Evolutionary conservation across 2,113 vertebrate genomes (phyloP), one percentile per base, ranked within the genome.

Genomic region (Puma concolor): DNA sequence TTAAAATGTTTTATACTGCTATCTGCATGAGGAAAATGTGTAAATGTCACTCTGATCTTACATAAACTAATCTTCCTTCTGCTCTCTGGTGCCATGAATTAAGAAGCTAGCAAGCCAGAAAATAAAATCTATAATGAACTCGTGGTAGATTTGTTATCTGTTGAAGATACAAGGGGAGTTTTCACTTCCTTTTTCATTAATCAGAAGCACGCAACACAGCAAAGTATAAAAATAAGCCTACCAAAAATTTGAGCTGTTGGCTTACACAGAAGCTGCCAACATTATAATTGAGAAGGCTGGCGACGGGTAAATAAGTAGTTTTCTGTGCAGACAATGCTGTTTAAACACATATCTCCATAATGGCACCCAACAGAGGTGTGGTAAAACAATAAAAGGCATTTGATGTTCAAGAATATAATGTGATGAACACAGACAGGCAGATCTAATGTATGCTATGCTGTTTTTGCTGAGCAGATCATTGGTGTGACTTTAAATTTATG

Each of bases 121-220:
- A 98, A 97, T 94, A 88, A 95, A 95, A 97, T 97, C 95, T 89
- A 17, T 72, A 96, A 93, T 96, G 88, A 95, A 95, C 79, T 87
- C 25, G 54, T 88, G 69, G 72, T 82, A 83, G 90, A 80, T 92
- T 23, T 83, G 54, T 96, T 93, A 82, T 95, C 71, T 96, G 27
- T 94, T 60, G 83, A 88, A 77, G 88, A 97, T 85, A 91, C 4
- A 23, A 12, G 21, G 10, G 36, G 57, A 16, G 97, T 98, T 96
- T 88, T 93, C 16, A 63, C 17, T 54, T 94, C 2, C 38, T 96
- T 44, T 94, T 93, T 94, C 60, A 95, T 91, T 94, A 96, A 89
- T 93, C 95, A 88, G 54, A 72, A 97, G 31, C 15, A 72, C 97
- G 66, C 33, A 74, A 12, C 72, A 86, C 57, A 79, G 72, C 36